Conservation (phyloP, 2,113 vertebrate genomes). For the Ptyas mucosa region DNA sequence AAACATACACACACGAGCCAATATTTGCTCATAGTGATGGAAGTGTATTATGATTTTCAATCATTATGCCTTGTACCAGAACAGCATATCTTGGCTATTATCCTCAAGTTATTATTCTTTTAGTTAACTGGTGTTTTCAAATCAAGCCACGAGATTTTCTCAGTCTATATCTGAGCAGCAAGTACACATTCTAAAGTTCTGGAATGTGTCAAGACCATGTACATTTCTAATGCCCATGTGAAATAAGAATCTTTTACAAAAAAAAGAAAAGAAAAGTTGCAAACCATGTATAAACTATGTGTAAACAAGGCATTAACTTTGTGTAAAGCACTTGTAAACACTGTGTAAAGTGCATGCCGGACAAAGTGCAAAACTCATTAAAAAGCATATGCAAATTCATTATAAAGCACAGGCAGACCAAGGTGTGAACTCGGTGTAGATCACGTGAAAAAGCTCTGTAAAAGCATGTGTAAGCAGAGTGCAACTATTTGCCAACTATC, state of each 20-base stretch:
- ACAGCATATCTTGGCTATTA: neutral
- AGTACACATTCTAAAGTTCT: neutral
- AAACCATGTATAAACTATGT: slow-evolving; percentile 13
- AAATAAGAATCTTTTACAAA: neutral
- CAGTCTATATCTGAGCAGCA: neutral
- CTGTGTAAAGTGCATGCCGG: slow-evolving; percentile 24
- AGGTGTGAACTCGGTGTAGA: slow-evolving; percentile 20
- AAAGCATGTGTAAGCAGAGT: slow-evolving; percentile 29
- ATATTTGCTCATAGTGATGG: neutral
- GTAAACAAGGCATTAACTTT: slow-evolving; percentile 17
- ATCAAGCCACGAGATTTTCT: neutral
- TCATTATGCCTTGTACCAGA: slow-evolving; percentile 5
- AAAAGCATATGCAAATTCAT: slow-evolving; percentile 27
- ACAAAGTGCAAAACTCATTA: slow-evolving; percentile 11
- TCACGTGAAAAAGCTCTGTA: slow-evolving; percentile 16
- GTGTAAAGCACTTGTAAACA: slow-evolving; percentile 32
- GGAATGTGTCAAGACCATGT: slow-evolving; percentile 3
- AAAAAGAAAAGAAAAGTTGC: neutral
- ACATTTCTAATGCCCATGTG: slow-evolving; percentile 10
- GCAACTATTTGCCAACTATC: slow-evolving; percentile 4
- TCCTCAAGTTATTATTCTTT: neutral
- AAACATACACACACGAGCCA: neutral
- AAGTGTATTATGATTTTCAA: neutral
- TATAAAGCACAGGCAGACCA: slow-evolving; percentile 23
- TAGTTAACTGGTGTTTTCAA: neutral